These are phyloP conservation scores for Cantharis rustica DNA, from an alignment of 2,888 invertebrate species.

Conservation along the genomic window DNA sequence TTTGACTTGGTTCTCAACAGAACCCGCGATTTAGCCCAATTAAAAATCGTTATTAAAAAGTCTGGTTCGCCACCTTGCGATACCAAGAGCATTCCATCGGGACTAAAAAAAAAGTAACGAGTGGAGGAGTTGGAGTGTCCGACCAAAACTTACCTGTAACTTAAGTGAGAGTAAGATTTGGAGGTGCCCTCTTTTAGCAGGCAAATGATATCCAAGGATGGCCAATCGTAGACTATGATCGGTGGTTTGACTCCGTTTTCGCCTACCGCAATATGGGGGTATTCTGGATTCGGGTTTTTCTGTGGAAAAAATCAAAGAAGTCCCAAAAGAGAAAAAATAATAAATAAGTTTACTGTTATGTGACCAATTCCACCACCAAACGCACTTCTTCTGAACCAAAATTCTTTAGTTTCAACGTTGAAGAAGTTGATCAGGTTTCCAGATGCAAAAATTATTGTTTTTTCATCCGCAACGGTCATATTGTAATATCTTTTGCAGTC, in stretches of 20 bases:
- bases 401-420: slow-evolving; percentile 66
- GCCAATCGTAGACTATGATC: slow-evolving; percentile 85
- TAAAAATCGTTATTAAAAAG: slow-evolving; percentile 86
- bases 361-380: slow-evolving; percentile 83
- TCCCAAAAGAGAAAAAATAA: not conserved
- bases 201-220: slow-evolving; percentile 73
- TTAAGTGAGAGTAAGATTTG: slow-evolving; percentile 71
- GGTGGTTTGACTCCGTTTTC: slow-evolving; percentile 73
- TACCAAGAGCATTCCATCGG: slow-evolving; percentile 78
- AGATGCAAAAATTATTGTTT: slow-evolving; percentile 77
- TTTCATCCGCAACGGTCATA: slow-evolving; percentile 74
- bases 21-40: slow-evolving; percentile 78
- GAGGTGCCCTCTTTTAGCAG: slow-evolving; percentile 79
- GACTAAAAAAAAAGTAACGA: slow-evolving; percentile 59
- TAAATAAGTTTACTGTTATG: slow-evolving; percentile 63
- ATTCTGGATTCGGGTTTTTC: slow-evolving; percentile 67
- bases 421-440: slow-evolving; percentile 83
- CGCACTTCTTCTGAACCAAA: slow-evolving; percentile 73
- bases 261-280: slow-evolving; percentile 78
- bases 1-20: slow-evolving; percentile 81
- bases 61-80: slow-evolving; percentile 88
- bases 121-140: not conserved
- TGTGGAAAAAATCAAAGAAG: slow-evolving; percentile 46
- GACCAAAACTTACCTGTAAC: slow-evolving; percentile 65
- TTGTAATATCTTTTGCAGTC: slow-evolving; percentile 83